Base-by-base conservation (phyloP, 2,888 invertebrate species). In the Oscheius sp. region DNA sequence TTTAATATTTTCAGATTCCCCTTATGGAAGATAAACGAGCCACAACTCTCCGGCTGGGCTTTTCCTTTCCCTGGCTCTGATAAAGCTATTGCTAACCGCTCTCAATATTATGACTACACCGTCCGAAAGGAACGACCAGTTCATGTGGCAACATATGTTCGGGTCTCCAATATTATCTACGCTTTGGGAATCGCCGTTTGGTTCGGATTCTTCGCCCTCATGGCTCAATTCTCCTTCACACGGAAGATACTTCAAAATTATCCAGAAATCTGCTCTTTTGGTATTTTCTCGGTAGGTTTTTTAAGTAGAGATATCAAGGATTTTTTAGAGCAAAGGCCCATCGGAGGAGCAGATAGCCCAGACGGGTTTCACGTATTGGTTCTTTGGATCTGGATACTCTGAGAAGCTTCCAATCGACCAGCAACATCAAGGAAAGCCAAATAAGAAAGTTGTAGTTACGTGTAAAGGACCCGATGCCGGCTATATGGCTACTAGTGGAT, bases 311-410 rank as follows among this genome's bases (percentile, higher is more conserved):
- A n/a, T n/a, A n/a, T n/a, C n/a, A n/a, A n/a, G n/a, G n/a, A n/a
- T n/a, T n/a, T n/a, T n/a, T n/a, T n/a, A 77, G 69, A 77, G 89
- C 63, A 90, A 91, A 67, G 92, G 89, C 70, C 88, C 89, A 24
- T 83, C 87, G n/a, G 81, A 85, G 56, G 85, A 87, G 74, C 88
- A 89, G 85, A 87, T 88, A 80, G 71, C 75, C 36, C 78, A 83
- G 68, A 87, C 90, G 0, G 87, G 87, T 22, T 94, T 93, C 78
- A 78, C 78, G 59, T 88, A 94, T 71, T 91, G 90, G 32, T 90
- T 95, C 80, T 88, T 90, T 74, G 94, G 92, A 0, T 88, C 89
- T 72, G 95, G 95, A 0, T 95, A 94, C 93, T 90, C 91, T 36
- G 90, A 89, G 61, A 86, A 90, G 51, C 81, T 66, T 14, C 68